A percentile compares a stretch with the other conserved stretches of the same genome.
Evolutionary conservation across 2,888 invertebrate genomes (phyloP).

Genomic region (Pollenia amentaria): DNA sequence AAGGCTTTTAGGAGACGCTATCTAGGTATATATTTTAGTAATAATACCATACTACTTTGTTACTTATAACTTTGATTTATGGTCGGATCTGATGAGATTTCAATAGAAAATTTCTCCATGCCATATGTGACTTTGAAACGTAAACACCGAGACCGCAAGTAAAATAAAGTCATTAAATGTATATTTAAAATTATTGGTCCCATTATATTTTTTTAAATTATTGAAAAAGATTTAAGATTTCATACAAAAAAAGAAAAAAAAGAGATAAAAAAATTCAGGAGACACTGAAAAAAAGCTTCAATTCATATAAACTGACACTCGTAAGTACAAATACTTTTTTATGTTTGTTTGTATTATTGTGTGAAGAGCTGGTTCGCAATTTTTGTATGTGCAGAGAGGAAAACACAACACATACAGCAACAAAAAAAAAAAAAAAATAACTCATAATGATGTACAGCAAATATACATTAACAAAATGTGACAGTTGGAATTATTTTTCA

Average conservation of each 20-base stretch:
- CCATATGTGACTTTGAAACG: too few relatives aligned
- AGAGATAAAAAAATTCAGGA: conserved; percentile 9
- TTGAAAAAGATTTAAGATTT: background rate
- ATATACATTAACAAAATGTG: conserved; percentile 75
- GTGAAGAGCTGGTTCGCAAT: too few relatives aligned
- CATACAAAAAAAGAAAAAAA: background rate
- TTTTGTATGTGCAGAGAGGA: conserved; percentile 14
- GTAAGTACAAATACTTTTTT: background rate
- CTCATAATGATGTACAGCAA: conserved; percentile 64
- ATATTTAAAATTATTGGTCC: background rate
- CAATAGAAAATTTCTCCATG: too few relatives aligned
- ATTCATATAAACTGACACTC: background rate
- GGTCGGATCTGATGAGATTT: too few relatives aligned
- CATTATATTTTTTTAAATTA: conserved; percentile 1
- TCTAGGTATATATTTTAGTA: too few relatives aligned
- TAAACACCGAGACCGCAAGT: too few relatives aligned
- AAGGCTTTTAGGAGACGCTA: too few relatives aligned
- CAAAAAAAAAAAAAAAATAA: conserved; percentile 29
- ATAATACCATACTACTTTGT: too few relatives aligned
- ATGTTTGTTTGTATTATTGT: too few relatives aligned
- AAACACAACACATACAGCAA: background rate
- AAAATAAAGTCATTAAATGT: too few relatives aligned
- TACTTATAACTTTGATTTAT: too few relatives aligned
- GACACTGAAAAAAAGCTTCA: conserved; percentile 43
- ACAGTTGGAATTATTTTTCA: conserved; percentile 78